Conservation (phyloP, 2,888 invertebrate species). For the Chymomyza fuscimana region DNA sequence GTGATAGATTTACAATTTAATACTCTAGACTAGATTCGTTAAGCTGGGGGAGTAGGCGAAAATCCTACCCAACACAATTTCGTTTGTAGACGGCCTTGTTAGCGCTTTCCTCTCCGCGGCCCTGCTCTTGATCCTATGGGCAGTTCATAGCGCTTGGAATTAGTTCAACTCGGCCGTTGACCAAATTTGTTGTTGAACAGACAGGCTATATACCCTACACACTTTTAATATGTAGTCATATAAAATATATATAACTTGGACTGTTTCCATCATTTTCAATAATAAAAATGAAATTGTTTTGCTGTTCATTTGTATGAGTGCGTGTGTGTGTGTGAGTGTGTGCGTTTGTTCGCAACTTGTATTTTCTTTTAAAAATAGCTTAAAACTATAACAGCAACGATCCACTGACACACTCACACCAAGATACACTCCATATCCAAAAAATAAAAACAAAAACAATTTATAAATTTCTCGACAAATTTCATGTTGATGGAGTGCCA, state of each 20-base stretch:
- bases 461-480: conserved; percentile 43
- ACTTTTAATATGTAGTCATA: neutral
- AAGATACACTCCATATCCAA: conserved; percentile 14
- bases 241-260: conserved; percentile 7
- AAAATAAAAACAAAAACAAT: conserved; percentile 52
- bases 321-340: conserved; percentile 19
- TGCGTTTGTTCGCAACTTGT: conserved; percentile 15
- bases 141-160: neutral
- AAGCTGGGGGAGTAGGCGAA: no score
- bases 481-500: conserved; percentile 20
- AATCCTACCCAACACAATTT: no score
- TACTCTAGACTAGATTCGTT: no score
- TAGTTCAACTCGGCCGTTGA: neutral
- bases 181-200: neutral
- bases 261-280: conserved; percentile 29
- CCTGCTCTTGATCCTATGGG: no score
- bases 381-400: conserved; percentile 20
- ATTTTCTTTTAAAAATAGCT: conserved; percentile 60
- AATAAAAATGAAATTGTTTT: conserved; percentile 33
- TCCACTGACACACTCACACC: conserved; percentile 19
- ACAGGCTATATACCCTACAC: neutral
- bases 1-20: no score
- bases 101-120: no score
- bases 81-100: no score
- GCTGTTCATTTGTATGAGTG: conserved; percentile 21